Conservation (phyloP, 2,797 vertebrate species). For the Sebastes vulpes region DNA sequence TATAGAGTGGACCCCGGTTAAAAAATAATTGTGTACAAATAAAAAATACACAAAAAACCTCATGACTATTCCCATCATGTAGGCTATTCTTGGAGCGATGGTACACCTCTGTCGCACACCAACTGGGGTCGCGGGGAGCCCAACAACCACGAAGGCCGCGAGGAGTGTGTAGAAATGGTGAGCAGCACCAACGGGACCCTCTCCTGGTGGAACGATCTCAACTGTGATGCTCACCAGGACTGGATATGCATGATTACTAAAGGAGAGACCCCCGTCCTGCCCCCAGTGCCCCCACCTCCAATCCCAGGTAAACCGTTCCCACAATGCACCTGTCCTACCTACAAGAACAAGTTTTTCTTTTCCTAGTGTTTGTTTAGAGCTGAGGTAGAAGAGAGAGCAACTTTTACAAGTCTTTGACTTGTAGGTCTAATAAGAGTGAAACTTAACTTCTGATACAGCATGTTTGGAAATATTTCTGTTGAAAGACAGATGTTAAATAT, state of each 20-base stretch:
- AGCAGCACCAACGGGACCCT: conserved; percentile 76
- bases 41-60: background rate
- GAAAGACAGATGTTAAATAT: background rate
- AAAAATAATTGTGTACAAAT: background rate
- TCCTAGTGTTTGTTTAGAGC: background rate
- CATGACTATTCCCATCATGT: background rate
- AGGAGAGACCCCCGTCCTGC: conserved; percentile 76
- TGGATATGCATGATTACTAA: conserved; percentile 87
- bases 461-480: background rate
- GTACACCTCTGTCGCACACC: conserved; percentile 80
- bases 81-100: conserved; percentile 87
- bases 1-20: background rate
- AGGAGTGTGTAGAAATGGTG: conserved; percentile 89
- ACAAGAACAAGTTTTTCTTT: background rate
- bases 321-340: background rate
- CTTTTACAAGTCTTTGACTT: background rate
- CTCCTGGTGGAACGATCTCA: conserved; percentile 87
- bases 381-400: background rate
- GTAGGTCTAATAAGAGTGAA: no score
- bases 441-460: background rate
- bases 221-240: conserved; percentile 87
- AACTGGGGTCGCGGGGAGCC: conserved; percentile 87
- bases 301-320: conserved; percentile 64
- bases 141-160: conserved; percentile 83
- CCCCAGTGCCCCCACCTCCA: conserved; percentile 77